Evolutionary conservation across 2,888 invertebrate species (phyloP), one percentile per base, ranked within the genome.

Genomic region (Priocnemis perturbator): DNA sequence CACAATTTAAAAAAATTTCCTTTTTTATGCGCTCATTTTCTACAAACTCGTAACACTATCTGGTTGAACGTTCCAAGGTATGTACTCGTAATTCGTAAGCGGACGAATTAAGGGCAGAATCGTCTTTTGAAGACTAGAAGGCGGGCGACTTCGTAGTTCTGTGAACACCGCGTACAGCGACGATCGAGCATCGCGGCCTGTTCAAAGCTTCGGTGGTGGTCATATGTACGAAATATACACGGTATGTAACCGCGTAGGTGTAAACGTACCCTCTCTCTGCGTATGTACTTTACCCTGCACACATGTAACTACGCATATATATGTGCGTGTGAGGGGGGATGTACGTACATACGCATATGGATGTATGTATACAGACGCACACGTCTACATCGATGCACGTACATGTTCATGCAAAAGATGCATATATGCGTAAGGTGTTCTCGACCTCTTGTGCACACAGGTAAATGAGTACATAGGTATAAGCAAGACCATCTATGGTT

Each of bases 161-260:
- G 60, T 26, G 69, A 74, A 69, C 70, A 67, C 64, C 74, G 72
- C 63, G 74, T 78, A 67, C 71, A 69, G 61, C 60, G 14, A 37
- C 37, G 37, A 37, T 37, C 37, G 7, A 37, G 37, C 37, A 37
- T 37, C 37, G 37, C 37, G 37, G 37, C 37, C 37, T 37, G 37
- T 11, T 37, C 37, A 37, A 37, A 37, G 37, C 37, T 37, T 11
- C 37, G 11, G 14, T 9, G 37, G 37, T 11, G 37, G 37, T 67
- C 59, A 55, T 60, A 55, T 62, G 70, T 63, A 62, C 62, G 19
- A 76, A 71, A 72, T 78, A 74, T 65, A 67, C 71, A 73, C 66
- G 67, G 60, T 73, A 76, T 76, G 80, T 76, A 76, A 74, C 67
- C 70, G 72, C 80, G 81, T 79, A 73, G 78, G 72, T 79, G 81